Evolutionary conservation across 2,113 vertebrate genomes (phyloP), one percentile per base, ranked within the genome.

Genomic region (Erythrolamprus reginae): DNA sequence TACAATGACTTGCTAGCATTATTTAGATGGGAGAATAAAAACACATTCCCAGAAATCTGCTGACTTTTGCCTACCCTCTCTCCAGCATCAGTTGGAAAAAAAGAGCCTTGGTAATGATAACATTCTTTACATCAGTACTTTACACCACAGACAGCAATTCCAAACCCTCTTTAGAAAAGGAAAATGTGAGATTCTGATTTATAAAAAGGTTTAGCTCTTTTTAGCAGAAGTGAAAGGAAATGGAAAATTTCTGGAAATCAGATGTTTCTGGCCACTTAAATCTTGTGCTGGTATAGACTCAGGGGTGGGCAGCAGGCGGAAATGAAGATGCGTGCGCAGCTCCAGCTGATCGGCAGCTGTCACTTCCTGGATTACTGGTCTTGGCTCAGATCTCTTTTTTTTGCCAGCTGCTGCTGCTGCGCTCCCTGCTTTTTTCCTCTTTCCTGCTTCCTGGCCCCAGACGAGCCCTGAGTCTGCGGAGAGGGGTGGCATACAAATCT

Each of bases 11-110:
- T 15, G 88, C 94, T 91, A 65, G 88, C 87, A 33, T 55, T 82
- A 92, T 92, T 93, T 92, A 87, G 58, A 33, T 93, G 94, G 95
- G 55, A 38, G 93, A 94, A 96, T 94, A 94, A 96, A 95, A 96
- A 93, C 89, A 87, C 51, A 90, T 92, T 96, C 92, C 83, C 89
- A 92, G 65, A 5, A 21, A 0, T 51, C 83, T 82, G 84, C 56
- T 94, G 45, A 51, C 26, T 94, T 21, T 90, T 91, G 92, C 91
- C 90, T 90, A 93, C 93, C 88, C 94, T 10, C 77, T 86, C 90
- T 92, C 77, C 89, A 89, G 84, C 45, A 86, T 82, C 6, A 93
- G 92, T 95, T 92, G 93, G 84, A 90, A 52, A 84, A 84, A 91
- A 38, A n/a, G 47, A 86, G 3, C 7, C 33, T 77, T 77, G 33